A percentile compares a stretch with the other conserved stretches of the same genome.
Conservation (phyloP, 2,797 vertebrate genomes). For the Enteromius viviparus region DNA sequence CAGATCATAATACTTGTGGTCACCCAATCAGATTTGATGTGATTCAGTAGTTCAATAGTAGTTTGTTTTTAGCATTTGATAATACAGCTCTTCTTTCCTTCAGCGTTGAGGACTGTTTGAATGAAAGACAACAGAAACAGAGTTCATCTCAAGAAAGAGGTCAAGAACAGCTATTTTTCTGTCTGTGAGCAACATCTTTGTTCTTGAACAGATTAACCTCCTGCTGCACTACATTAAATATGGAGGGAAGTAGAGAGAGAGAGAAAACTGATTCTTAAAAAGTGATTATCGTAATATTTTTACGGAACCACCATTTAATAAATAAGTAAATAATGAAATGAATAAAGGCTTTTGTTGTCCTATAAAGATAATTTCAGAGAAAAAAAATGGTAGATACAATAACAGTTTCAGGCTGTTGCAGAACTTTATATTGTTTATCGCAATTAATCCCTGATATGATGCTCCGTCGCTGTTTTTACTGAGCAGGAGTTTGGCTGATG, state of each 20-base stretch:
- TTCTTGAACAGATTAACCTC: slow-evolving; percentile 40
- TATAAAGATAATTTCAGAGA: not conserved
- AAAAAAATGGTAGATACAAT: not conserved
- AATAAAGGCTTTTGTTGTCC: not conserved
- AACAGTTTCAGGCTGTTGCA: not conserved
- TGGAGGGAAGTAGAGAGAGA: slow-evolving; percentile 6
- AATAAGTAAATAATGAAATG: not conserved
- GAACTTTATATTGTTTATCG: not conserved
- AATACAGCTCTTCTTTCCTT: slow-evolving; percentile 19
- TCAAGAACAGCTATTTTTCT: slow-evolving; percentile 32
- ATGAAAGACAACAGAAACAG: not conserved
- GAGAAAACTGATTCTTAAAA: slow-evolving; percentile 6
- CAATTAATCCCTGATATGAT: not conserved
- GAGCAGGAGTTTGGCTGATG: slow-evolving; percentile 21
- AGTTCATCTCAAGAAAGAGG: slow-evolving; percentile 20
- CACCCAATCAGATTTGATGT: not conserved
- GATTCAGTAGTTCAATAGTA: not conserved
- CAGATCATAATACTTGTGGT: not conserved
- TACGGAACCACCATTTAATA: not conserved
- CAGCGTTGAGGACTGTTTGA: not conserved
- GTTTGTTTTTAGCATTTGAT: not conserved
- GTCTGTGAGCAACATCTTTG: slow-evolving; percentile 10
- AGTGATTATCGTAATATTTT: slow-evolving; percentile 63
- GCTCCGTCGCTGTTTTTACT: slow-evolving; percentile 12
- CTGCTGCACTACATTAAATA: slow-evolving; percentile 30